These are phyloP conservation scores for Pheosia tremula DNA, from an alignment of 2,888 invertebrate species.

Conservation along the genomic window DNA sequence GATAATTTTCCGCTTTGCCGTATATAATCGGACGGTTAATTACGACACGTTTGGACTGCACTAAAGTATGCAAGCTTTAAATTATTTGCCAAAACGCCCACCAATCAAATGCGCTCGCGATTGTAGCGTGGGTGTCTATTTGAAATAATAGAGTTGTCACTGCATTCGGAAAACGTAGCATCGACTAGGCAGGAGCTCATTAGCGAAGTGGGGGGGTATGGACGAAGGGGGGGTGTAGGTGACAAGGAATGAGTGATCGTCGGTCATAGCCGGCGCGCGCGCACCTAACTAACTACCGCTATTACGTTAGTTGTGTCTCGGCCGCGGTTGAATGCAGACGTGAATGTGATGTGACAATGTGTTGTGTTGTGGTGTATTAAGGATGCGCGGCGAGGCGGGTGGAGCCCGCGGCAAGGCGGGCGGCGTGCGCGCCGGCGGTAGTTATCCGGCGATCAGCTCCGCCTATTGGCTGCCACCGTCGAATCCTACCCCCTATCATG, in stretches of 20 bases:
- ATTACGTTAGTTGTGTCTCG: conserved; percentile 68
- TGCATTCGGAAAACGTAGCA: conserved; percentile 40
- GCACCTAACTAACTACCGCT: conserved; percentile 57
- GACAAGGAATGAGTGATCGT: conserved; percentile 78
- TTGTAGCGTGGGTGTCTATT: conserved; percentile 22
- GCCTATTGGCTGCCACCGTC: conserved; percentile 94
- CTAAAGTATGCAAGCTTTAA: not conserved
- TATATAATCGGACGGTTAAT: not conserved
- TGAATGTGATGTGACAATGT: conserved; percentile 68
- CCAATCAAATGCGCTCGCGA: not conserved
- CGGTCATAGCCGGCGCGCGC: conserved; percentile 75
- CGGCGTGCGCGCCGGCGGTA: conserved; percentile 64
- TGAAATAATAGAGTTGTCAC: conserved; percentile 32
- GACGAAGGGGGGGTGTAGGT: conserved; percentile 53
- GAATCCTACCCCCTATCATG: conserved; percentile 91
- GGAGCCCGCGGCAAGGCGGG: conserved; percentile 79
- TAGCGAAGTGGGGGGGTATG: conserved; percentile 50
- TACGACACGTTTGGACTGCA: not conserved
- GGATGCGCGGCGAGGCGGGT: conserved; percentile 81
- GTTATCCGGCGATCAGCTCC: conserved; percentile 92
- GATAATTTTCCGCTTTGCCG: not conserved
- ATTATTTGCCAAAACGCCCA: not conserved
- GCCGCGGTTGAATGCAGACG: conserved; percentile 77
- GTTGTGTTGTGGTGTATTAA: conserved; percentile 63
- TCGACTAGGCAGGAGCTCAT: conserved; percentile 68